These are phyloP conservation scores for Busseola fusca DNA, from an alignment of 2,888 invertebrate genomes.

Conservation along the genomic window DNA sequence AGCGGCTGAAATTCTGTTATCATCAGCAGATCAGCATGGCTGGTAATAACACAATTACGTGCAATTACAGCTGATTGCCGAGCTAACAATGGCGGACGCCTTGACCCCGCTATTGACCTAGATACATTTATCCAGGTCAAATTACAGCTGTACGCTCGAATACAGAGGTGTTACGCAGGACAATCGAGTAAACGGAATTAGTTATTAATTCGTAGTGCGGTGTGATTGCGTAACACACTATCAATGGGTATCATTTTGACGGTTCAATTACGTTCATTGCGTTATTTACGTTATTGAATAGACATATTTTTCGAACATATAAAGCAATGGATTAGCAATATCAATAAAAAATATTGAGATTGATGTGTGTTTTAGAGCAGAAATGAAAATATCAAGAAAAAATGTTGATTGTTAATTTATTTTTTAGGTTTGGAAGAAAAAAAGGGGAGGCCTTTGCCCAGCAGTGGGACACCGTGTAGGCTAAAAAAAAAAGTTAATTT, in stretches of 20 bases:
- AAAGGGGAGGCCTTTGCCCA: too few relatives aligned
- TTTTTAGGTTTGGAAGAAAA: too few relatives aligned
- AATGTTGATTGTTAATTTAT: not conserved
- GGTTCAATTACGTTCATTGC: too few relatives aligned
- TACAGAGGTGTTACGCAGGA: slow-evolving; percentile 56
- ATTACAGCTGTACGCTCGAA: slow-evolving; percentile 67
- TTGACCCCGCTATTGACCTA: slow-evolving; percentile 77
- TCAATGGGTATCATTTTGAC: too few relatives aligned
- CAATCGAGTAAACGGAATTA: slow-evolving; percentile 30
- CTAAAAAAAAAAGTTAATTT: too few relatives aligned
- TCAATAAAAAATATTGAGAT: too few relatives aligned
- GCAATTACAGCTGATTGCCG: slow-evolving; percentile 65
- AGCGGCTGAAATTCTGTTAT: slow-evolving; percentile 25
- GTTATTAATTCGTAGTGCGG: slow-evolving; percentile 23
- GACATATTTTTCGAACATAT: too few relatives aligned
- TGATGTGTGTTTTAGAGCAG: not conserved
- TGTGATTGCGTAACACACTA: not conserved
- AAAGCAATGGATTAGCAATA: not conserved
- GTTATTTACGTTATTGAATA: too few relatives aligned
- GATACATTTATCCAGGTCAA: slow-evolving; percentile 70
- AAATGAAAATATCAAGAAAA: not conserved
- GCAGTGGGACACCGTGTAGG: too few relatives aligned
- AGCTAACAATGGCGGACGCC: slow-evolving; percentile 69
- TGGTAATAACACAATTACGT: slow-evolving; percentile 61
- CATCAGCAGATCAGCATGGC: slow-evolving; percentile 40